Conservation (phyloP, 2,113 vertebrate genomes). For the Microcebus lehilahytsara region DNA sequence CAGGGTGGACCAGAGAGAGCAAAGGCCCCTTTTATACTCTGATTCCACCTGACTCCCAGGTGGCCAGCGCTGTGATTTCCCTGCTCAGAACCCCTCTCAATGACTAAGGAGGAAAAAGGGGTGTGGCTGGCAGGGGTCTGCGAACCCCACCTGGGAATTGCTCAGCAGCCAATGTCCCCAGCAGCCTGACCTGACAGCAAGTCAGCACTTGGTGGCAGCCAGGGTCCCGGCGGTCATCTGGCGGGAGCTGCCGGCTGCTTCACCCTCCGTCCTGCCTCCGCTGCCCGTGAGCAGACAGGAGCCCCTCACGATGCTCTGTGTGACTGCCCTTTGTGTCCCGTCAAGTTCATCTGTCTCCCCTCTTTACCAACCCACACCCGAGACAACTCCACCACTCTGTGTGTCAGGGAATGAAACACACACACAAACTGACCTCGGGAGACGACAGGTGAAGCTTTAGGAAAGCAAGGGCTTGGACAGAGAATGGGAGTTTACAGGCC, state of each 20-base stretch:
- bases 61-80: neutral
- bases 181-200: slow-evolving; percentile 38
- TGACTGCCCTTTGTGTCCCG: slow-evolving; percentile 61
- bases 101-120: neutral
- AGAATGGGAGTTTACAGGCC: neutral
- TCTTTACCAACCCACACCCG: neutral
- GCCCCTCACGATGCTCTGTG: slow-evolving; percentile 43
- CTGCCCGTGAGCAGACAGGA: slow-evolving; percentile 62
- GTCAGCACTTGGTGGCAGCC: slow-evolving; percentile 29
- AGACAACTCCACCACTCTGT: neutral
- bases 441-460: slow-evolving; percentile 36
- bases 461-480: neutral
- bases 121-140: neutral
- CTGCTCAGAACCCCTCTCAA: neutral
- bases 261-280: slow-evolving; percentile 29
- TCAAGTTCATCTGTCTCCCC: slow-evolving; percentile 64
- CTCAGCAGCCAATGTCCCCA: slow-evolving; percentile 54
- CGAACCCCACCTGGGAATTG: slow-evolving; percentile 35
- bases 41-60: too few relatives aligned
- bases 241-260: neutral
- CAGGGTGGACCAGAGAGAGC: too few relatives aligned
- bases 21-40: too few relatives aligned
- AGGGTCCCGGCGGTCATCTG: slow-evolving; percentile 44
- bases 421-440: neutral
- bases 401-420: neutral